These are phyloP conservation scores for Acanthaster planci DNA, from an alignment of 35 echinoderm and acorn worm species.

Conservation along the genomic window DNA sequence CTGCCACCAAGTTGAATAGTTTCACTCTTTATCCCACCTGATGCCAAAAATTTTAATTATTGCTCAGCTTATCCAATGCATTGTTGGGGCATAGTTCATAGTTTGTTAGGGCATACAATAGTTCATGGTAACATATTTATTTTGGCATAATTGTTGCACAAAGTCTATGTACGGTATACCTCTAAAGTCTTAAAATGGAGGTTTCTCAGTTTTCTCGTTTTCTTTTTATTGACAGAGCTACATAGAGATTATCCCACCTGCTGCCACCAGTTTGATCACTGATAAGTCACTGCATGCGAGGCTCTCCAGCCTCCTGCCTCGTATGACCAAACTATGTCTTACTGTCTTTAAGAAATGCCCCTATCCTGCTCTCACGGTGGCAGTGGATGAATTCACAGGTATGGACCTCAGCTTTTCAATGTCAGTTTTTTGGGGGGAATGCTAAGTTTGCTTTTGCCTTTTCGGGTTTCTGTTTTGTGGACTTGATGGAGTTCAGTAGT, in stretches of 20 bases:
- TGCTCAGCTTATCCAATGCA: no score
- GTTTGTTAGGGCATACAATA: no score
- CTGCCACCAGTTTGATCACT: background rate
- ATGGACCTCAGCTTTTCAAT: background rate
- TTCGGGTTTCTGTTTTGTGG: no score
- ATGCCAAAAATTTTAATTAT: no score
- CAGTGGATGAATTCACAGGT: constrained; percentile 77
- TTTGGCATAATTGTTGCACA: background rate
- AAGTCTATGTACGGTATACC: background rate
- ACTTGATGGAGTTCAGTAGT: no score
- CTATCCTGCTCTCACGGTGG: constrained; percentile 19
- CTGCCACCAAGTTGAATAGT: no score
- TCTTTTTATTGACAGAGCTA: background rate
- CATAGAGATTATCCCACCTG: background rate
- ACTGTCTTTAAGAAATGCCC: constrained; percentile 45
- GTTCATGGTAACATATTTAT: no score
- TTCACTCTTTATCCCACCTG: no score
- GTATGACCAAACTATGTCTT: constrained; percentile 76
- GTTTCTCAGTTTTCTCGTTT: background rate
- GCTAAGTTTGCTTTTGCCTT: no score
- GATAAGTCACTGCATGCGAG: constrained; percentile 46
- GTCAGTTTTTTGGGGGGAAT: no score
- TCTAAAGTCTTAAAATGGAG: no score
- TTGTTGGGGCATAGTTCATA: no score
- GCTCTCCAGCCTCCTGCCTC: constrained; percentile 45